Conservation (phyloP, 2,888 invertebrate species). For the Homarus gammarus region DNA sequence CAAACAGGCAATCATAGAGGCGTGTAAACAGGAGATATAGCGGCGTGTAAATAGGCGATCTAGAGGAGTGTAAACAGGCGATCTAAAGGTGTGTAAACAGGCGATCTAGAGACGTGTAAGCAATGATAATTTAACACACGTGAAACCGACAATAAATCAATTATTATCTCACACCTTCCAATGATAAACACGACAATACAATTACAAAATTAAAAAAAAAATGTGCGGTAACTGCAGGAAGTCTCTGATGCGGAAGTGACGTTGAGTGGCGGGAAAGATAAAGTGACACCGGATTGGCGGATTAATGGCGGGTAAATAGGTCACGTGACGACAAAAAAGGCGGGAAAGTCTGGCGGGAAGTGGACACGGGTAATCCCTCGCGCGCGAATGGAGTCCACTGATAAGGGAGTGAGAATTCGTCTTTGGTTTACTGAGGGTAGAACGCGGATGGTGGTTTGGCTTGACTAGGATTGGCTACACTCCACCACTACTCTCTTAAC, state of each 20-base stretch:
- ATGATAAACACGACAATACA: background rate
- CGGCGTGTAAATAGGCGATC: too few species aligned
- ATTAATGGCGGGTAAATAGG: constrained; percentile 57
- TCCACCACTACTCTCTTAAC: too few species aligned
- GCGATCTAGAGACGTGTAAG: too few species aligned
- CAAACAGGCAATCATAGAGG: too few species aligned
- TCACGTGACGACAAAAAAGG: constrained; percentile 57
- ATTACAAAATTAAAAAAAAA: background rate
- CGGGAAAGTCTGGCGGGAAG: constrained; percentile 50
- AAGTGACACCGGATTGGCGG: constrained; percentile 66
- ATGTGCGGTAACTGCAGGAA: background rate
- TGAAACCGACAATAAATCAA: background rate
- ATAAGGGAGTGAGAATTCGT: constrained; percentile 55
- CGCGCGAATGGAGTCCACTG: constrained; percentile 57
- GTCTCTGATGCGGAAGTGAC: constrained; percentile 52
- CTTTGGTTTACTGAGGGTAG: constrained; percentile 13
- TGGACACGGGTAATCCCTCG: constrained; percentile 69
- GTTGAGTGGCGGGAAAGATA: constrained; percentile 60
- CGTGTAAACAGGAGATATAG: too few species aligned
- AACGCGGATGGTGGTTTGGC: too few species aligned
- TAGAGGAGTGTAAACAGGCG: too few species aligned
- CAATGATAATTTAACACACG: too few species aligned
- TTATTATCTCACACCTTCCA: background rate
- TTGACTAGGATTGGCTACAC: too few species aligned
- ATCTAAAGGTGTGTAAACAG: too few species aligned